These are phyloP conservation scores for Linyphia triangularis DNA, from an alignment of 2,888 invertebrate genomes.

Conservation along the genomic window DNA sequence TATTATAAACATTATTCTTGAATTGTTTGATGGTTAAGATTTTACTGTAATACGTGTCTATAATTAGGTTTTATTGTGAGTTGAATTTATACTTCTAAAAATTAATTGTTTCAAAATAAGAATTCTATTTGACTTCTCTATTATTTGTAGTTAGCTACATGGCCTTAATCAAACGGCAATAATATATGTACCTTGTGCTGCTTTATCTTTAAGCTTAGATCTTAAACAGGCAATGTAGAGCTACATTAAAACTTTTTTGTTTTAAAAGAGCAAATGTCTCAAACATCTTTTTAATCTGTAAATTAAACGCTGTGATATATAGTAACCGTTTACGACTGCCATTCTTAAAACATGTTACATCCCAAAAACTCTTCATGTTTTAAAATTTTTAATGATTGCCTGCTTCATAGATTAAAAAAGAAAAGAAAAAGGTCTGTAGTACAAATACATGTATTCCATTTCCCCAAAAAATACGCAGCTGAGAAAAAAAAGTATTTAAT, in stretches of 20 bases:
- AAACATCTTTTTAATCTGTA: slow-evolving; percentile 3
- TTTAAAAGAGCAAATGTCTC: too few relatives aligned
- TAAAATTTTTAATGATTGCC: background rate
- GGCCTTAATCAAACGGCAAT: background rate
- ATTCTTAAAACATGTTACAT: slow-evolving; percentile 3
- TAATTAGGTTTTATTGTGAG: too few relatives aligned
- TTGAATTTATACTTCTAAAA: background rate
- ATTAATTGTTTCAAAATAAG: too few relatives aligned
- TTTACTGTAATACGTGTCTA: background rate
- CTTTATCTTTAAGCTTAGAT: background rate
- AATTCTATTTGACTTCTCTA: background rate
- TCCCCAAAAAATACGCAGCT: too few relatives aligned
- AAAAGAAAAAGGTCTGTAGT: slow-evolving; percentile 3
- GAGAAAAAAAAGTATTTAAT: too few relatives aligned
- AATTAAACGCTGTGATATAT: background rate
- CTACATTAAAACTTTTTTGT: background rate
- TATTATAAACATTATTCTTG: background rate
- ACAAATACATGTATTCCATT: background rate
- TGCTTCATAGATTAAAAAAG: background rate
- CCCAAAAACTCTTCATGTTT: background rate
- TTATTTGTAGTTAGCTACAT: background rate
- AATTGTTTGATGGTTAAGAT: background rate
- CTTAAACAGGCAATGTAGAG: background rate
- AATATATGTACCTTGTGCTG: background rate
- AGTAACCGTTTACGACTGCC: background rate